phyloP scores from a whole-genome alignment of 2,113 vertebrate species.

The Nycticryphes semicollaris region DNA sequence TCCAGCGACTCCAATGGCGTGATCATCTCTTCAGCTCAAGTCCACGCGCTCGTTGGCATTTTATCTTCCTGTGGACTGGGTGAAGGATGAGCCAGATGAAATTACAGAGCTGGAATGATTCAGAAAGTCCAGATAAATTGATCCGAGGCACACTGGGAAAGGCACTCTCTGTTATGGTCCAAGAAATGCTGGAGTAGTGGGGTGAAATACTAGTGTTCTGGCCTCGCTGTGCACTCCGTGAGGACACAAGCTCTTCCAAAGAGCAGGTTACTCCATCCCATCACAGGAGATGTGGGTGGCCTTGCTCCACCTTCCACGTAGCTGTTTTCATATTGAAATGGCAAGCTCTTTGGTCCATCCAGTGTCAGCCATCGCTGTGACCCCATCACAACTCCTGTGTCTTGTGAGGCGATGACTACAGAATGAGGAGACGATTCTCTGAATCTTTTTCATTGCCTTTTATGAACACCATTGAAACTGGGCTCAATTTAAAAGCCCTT shows the following conservation, averaged over 20 bases:
- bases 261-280: fast-evolving
- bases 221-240: fast-evolving
- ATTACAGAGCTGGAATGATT: not conserved
- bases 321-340: not conserved
- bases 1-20: fast-evolving
- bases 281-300: not conserved
- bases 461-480: not conserved
- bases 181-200: not conserved
- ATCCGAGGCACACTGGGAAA: not conserved
- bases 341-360: not conserved
- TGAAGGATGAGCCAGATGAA: not conserved
- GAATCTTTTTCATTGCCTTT: not conserved
- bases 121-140: not conserved
- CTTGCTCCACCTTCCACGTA: not conserved
- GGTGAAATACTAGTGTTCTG: not conserved
- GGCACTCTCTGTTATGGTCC: not conserved
- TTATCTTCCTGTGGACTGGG: not conserved
- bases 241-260: not conserved
- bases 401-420: not conserved
- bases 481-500: not conserved
- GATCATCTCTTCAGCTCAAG: not conserved
- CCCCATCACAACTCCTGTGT: not conserved
- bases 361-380: not conserved
- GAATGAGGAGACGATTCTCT: not conserved
- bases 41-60: not conserved